These are phyloP conservation scores for Rhizomys pruinosus DNA, from an alignment of 2,113 vertebrate genomes.

Conservation along the genomic window DNA sequence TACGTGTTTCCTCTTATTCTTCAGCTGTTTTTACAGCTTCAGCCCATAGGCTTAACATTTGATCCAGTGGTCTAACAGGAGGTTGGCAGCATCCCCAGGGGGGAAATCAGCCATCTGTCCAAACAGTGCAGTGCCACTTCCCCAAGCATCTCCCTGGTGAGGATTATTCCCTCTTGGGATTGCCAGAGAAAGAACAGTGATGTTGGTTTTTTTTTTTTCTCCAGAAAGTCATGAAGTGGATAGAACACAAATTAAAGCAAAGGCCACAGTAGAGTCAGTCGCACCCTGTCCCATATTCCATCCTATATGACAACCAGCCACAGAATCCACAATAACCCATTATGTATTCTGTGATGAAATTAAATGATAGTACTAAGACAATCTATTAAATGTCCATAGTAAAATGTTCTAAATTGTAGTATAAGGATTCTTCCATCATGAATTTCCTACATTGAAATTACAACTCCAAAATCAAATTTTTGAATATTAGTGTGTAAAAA, in stretches of 20 bases:
- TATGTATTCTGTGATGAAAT: slow-evolving; percentile 22
- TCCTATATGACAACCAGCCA: background rate
- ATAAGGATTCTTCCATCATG: background rate
- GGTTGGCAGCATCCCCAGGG: background rate
- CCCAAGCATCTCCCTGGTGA: background rate
- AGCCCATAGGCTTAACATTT: background rate
- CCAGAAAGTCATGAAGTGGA: background rate
- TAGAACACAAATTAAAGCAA: slow-evolving; percentile 17
- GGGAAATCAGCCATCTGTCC: background rate
- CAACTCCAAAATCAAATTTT: slow-evolving; percentile 28
- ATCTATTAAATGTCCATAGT: background rate
- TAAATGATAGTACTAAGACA: slow-evolving; percentile 30
- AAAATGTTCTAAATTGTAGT: slow-evolving; percentile 22
- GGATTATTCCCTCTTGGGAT: background rate
- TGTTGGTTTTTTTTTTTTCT: slow-evolving; percentile 23
- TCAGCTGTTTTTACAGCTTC: background rate
- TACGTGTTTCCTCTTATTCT: background rate
- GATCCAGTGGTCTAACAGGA: background rate
- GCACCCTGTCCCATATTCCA: background rate
- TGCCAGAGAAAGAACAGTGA: background rate
- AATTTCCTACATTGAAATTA: slow-evolving; percentile 39
- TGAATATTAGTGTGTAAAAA: slow-evolving; percentile 45
- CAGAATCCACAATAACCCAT: slow-evolving; percentile 6
- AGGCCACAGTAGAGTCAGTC: background rate
- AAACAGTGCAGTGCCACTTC: background rate